A percentile compares a stretch with the other conserved stretches of the same genome.
These are phyloP conservation scores for Atethmia centrago DNA, from an alignment of 2,888 invertebrate genomes.

Conservation along the genomic window DNA sequence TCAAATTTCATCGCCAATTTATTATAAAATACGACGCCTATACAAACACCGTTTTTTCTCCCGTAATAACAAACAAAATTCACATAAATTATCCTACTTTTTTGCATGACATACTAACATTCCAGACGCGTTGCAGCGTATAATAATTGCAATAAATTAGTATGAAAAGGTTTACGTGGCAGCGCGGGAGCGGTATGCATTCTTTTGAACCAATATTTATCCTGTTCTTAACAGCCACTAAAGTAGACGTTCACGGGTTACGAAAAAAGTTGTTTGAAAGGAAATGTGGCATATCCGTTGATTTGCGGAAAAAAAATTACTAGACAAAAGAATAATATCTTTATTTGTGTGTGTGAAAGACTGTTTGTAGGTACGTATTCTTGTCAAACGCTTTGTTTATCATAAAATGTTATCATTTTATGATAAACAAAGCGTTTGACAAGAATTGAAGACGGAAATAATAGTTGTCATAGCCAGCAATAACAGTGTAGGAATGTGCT, in stretches of 20 bases:
- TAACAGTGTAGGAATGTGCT: too few species aligned
- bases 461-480: not conserved
- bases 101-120: slow-evolving; percentile 31
- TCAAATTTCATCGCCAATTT: not conserved
- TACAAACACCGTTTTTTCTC: slow-evolving; percentile 15
- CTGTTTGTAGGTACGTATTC: not conserved
- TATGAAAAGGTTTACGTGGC: not conserved
- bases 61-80: slow-evolving; percentile 28
- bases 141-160: slow-evolving; percentile 45
- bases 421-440: not conserved
- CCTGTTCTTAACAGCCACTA: slow-evolving; percentile 1
- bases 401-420: too few species aligned
- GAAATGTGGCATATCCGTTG: not conserved
- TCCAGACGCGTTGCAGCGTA: slow-evolving; percentile 12
- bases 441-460: not conserved
- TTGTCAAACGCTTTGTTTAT: too few species aligned
- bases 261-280: slow-evolving; percentile 20
- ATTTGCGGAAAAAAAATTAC: not conserved
- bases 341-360: not conserved
- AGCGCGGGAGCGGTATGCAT: slow-evolving; percentile 8
- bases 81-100: slow-evolving; percentile 18
- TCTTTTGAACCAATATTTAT: slow-evolving; percentile 28
- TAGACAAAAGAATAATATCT: not conserved
- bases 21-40: slow-evolving; percentile 19
- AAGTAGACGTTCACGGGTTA: slow-evolving; percentile 20